These are phyloP conservation scores for Brenthis hecate DNA, from an alignment of 2,888 invertebrate genomes.

Conservation along the genomic window DNA sequence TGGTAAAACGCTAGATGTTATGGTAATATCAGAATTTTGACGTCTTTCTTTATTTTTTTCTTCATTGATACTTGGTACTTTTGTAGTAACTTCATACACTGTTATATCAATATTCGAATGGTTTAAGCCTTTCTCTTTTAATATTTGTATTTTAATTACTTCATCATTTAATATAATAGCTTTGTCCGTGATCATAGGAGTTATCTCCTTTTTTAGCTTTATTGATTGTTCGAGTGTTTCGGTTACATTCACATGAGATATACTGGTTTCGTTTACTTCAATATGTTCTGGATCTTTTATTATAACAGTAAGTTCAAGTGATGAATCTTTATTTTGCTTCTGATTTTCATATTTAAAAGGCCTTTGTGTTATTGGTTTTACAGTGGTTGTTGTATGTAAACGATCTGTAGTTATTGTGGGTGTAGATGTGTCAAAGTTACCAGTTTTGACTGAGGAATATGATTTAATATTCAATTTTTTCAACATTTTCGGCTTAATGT, in stretches of 20 bases:
- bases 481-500: slow-evolving; percentile 53
- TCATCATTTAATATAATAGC: slow-evolving; percentile 39
- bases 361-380: slow-evolving; percentile 20
- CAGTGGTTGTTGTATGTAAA: slow-evolving; percentile 42
- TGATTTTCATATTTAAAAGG: slow-evolving; percentile 20
- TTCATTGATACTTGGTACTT: slow-evolving; percentile 53
- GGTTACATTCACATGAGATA: background rate
- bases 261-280: slow-evolving; percentile 38
- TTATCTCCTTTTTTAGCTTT: slow-evolving; percentile 10
- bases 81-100: slow-evolving; percentile 61
- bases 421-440: slow-evolving; percentile 13
- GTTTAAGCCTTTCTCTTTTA: slow-evolving; percentile 48
- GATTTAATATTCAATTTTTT: slow-evolving; percentile 40
- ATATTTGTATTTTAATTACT: slow-evolving; percentile 43
- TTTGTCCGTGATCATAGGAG: slow-evolving; percentile 25
- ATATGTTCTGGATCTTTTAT: slow-evolving; percentile 58
- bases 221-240: background rate
- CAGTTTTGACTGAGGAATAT: slow-evolving; percentile 2
- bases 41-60: slow-evolving; percentile 24
- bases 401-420: slow-evolving; percentile 34
- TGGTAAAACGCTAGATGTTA: background rate
- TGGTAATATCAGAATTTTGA: background rate
- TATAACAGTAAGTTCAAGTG: slow-evolving; percentile 66
- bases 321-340: slow-evolving; percentile 52
- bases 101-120: slow-evolving; percentile 46